phyloP scores from a whole-genome alignment of 2,888 invertebrate species.

The Nudaria mundana region DNA sequence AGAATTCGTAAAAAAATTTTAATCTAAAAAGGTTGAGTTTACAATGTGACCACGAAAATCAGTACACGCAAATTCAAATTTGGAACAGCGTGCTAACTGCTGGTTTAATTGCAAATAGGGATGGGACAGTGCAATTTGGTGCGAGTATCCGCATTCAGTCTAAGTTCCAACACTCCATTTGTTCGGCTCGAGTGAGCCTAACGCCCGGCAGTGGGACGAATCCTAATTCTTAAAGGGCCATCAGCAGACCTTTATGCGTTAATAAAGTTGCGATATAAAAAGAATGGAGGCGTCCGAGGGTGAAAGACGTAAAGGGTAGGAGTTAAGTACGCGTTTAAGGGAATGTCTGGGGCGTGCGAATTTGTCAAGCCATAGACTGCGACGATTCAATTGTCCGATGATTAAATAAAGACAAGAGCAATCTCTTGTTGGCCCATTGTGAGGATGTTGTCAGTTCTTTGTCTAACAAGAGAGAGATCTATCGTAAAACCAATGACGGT shows the following conservation, averaged over 20 bases:
- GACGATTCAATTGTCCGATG: slow-evolving; percentile 71
- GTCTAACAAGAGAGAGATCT: no score
- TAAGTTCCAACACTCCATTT: slow-evolving; percentile 72
- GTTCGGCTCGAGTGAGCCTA: slow-evolving; percentile 67
- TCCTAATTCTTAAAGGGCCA: slow-evolving; percentile 81
- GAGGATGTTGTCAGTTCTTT: no score
- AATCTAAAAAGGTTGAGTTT: slow-evolving; percentile 32
- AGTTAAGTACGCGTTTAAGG: slow-evolving; percentile 79
- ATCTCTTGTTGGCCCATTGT: slow-evolving; percentile 41
- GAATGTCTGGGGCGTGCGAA: slow-evolving; percentile 78
- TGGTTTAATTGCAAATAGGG: slow-evolving; percentile 66
- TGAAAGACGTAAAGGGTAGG: slow-evolving; percentile 74
- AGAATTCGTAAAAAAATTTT: no score
- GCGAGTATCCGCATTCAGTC: slow-evolving; percentile 41
- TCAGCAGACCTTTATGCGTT: slow-evolving; percentile 80
- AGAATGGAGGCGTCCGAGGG: slow-evolving; percentile 79
- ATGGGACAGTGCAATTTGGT: slow-evolving; percentile 44
- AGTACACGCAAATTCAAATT: slow-evolving; percentile 61
- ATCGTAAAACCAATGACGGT: no score
- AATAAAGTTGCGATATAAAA: slow-evolving; percentile 82
- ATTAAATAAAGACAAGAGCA: slow-evolving; percentile 76
- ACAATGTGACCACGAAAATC: slow-evolving; percentile 35
- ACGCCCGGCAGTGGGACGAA: slow-evolving; percentile 67
- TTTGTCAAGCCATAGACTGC: slow-evolving; percentile 71
- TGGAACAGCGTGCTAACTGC: slow-evolving; percentile 60